Evolutionary conservation across 2,888 invertebrate species (phyloP).

Genomic region (Panopea generosa): DNA sequence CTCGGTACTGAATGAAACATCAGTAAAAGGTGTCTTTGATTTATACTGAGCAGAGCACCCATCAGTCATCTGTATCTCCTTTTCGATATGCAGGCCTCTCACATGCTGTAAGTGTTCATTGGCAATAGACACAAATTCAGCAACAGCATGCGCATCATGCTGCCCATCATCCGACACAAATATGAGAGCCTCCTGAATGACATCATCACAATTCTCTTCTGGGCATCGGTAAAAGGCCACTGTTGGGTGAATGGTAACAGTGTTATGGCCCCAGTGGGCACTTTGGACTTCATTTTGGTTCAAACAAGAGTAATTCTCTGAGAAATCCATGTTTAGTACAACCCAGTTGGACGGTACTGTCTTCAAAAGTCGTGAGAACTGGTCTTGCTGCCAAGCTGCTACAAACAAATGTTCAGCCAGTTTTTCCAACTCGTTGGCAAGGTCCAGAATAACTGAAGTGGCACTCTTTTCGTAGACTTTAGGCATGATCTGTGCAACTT

Average conservation of each 20-base stretch:
- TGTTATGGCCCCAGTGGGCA: constrained; percentile 36
- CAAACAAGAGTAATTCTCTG: constrained; percentile 41
- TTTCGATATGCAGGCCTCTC: constrained; percentile 5
- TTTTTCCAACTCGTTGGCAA: constrained; percentile 5
- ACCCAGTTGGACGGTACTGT: constrained; percentile 15
- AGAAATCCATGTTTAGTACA: constrained; percentile 40
- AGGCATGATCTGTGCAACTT: constrained; percentile 9
- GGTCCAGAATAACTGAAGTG: constrained; percentile 1
- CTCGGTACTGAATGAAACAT: neutral
- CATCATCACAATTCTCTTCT: constrained; percentile 5
- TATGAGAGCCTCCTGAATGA: constrained; percentile 13
- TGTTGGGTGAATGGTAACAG: constrained; percentile 39
- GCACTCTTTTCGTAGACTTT: neutral
- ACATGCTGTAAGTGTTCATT: constrained; percentile 15
- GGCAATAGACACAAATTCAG: constrained; percentile 7
- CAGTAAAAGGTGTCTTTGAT: constrained; percentile 5
- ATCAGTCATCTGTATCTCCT: constrained; percentile 8
- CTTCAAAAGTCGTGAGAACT: constrained; percentile 7
- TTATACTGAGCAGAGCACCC: constrained; percentile 3
- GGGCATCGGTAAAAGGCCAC: constrained; percentile 22
- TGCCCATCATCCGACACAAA: constrained; percentile 10
- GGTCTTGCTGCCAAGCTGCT: constrained; percentile 13
- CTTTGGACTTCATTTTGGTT: constrained; percentile 44
- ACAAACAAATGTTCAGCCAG: constrained; percentile 16
- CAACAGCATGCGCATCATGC: constrained; percentile 12